Conservation (phyloP, 2,888 invertebrate species). For the Lasioglossum lativentre region DNA sequence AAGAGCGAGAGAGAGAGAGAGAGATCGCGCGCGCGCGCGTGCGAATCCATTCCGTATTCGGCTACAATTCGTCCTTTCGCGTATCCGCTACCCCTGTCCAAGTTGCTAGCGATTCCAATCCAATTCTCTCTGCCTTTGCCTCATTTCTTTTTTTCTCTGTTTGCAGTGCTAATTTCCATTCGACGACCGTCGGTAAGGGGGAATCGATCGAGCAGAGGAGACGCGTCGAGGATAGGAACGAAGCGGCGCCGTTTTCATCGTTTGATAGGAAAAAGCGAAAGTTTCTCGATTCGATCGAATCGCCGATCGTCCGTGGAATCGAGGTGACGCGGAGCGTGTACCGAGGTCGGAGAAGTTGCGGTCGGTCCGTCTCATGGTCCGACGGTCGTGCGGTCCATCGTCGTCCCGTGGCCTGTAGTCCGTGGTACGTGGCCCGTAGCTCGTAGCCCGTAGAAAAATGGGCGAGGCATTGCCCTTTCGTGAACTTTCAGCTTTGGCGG, state of each 20-base stretch:
- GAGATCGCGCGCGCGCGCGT: background rate
- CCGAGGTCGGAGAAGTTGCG: background rate
- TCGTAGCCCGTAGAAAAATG: slow-evolving; percentile 75
- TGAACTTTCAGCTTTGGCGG: slow-evolving; percentile 81
- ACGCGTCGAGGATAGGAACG: background rate
- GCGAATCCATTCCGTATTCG: slow-evolving; percentile 47
- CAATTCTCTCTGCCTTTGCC: background rate
- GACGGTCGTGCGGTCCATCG: background rate
- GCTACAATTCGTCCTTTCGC: slow-evolving; percentile 19
- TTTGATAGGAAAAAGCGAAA: background rate
- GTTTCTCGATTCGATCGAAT: background rate
- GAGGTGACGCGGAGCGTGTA: background rate
- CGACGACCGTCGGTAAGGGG: background rate
- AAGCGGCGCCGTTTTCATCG: background rate
- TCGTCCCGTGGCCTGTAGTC: slow-evolving; percentile 37
- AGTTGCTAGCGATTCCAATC: slow-evolving; percentile 27
- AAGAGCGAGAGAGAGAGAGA: background rate
- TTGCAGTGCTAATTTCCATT: slow-evolving; percentile 1
- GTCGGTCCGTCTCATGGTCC: background rate
- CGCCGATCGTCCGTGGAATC: background rate
- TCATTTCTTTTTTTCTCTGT: background rate
- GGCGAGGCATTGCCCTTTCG: slow-evolving; percentile 81
- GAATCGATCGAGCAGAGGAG: slow-evolving; percentile 1
- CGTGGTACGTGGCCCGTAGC: slow-evolving; percentile 32
- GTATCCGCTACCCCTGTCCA: slow-evolving; percentile 23